Percentiles rank a stretch among this genome's conserved stretches.
Evolutionary conservation across 2,888 invertebrate genomes (phyloP).

Genomic region (Lithophane ornitopus): DNA sequence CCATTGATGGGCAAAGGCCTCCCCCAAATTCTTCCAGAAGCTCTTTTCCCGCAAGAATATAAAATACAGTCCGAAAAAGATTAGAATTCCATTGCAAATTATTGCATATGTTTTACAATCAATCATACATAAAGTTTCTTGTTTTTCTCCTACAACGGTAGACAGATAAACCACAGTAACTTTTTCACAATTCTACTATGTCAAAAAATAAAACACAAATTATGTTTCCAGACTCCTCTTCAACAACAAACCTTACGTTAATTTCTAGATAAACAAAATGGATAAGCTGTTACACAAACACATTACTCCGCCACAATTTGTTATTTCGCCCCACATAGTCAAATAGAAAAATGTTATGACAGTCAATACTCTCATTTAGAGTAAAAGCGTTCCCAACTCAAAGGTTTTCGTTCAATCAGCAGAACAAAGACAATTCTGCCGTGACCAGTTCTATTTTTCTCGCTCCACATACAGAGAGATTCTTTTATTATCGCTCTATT

Average conservation of each 20-base stretch:
- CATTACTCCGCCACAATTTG: constrained; percentile 16
- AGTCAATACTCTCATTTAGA: constrained; percentile 51
- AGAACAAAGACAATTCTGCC: constrained; percentile 64
- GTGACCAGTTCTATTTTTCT: constrained; percentile 59
- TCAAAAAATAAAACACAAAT: not conserved
- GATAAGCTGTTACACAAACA: constrained; percentile 14
- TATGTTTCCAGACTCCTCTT: not conserved
- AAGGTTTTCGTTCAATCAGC: constrained; percentile 67
- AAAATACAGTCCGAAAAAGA: not conserved
- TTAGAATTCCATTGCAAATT: not conserved
- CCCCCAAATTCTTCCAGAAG: not conserved
- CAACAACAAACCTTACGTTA: not conserved
- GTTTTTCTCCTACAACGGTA: not conserved
- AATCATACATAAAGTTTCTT: too few relatives aligned
- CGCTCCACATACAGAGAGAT: constrained; percentile 48
- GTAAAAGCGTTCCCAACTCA: constrained; percentile 43
- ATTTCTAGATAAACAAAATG: constrained; percentile 24
- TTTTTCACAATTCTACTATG: not conserved
- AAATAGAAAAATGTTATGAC: constrained; percentile 48
- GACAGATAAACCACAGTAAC: not conserved
- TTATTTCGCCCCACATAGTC: constrained; percentile 21
- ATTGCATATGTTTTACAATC: not conserved
- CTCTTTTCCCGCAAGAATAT: not conserved
- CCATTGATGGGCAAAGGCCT: not conserved
- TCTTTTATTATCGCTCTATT: constrained; percentile 60